These are phyloP conservation scores for Dromius quadrimaculatus DNA, from an alignment of 2,888 invertebrate genomes.

Conservation along the genomic window DNA sequence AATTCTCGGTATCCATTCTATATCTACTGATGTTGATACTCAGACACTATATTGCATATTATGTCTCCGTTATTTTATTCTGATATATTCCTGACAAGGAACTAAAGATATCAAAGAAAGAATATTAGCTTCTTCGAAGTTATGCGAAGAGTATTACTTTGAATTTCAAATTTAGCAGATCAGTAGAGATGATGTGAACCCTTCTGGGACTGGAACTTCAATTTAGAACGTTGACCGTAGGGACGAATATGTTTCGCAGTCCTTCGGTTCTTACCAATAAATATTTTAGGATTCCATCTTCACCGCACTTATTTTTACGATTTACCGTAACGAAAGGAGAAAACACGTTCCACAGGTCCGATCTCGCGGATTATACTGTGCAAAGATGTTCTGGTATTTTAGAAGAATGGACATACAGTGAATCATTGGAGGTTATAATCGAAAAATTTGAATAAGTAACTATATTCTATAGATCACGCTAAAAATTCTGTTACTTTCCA, in stretches of 20 bases:
- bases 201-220: conserved; percentile 24
- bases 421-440: not conserved
- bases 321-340: conserved; percentile 30
- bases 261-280: conserved; percentile 22
- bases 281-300: conserved; percentile 36
- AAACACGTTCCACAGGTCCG: conserved; percentile 24
- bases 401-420: not conserved
- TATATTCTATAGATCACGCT: too few relatives aligned
- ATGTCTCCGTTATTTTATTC: too few relatives aligned
- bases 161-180: conserved; percentile 28
- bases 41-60: too few relatives aligned
- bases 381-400: too few relatives aligned
- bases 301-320: conserved; percentile 34
- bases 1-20: too few relatives aligned
- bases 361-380: conserved; percentile 21
- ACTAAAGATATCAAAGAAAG: too few relatives aligned
- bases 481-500: too few relatives aligned
- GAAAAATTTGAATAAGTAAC: not conserved
- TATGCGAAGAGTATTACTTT: conserved; percentile 15
- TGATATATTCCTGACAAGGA: too few relatives aligned
- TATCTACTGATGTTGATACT: too few relatives aligned
- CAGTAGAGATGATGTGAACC: conserved; percentile 24
- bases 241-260: conserved; percentile 31
- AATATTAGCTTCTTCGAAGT: too few relatives aligned
- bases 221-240: conserved; percentile 31